A percentile compares a stretch with the other conserved stretches of the same genome.
phyloP scores from a whole-genome alignment of 2,797 vertebrate genomes.

The Takifugu rubripes region DNA sequence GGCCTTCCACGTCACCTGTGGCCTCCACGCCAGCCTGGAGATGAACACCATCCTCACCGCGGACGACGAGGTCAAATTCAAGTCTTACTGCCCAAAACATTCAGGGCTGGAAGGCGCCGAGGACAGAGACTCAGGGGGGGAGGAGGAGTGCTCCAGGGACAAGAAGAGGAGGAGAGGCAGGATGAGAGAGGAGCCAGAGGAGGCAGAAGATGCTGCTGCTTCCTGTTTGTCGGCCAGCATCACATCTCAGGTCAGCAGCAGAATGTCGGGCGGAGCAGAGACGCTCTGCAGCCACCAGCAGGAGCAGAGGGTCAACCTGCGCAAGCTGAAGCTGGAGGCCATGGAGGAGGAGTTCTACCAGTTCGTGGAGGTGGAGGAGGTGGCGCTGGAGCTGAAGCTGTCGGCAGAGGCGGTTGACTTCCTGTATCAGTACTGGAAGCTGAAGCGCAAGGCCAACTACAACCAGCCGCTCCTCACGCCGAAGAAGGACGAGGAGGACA shows the following conservation, averaged over 20 bases:
- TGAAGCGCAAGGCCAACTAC: slow-evolving; percentile 93
- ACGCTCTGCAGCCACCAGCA: slow-evolving; percentile 67
- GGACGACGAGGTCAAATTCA: slow-evolving; percentile 97
- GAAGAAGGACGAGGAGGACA: slow-evolving; percentile 95
- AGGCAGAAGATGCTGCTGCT: slow-evolving; percentile 18
- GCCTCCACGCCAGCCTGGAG: slow-evolving; percentile 85
- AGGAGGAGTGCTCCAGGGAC: slow-evolving; percentile 48
- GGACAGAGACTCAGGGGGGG: slow-evolving; percentile 45
- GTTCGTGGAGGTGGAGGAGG: slow-evolving; percentile 83
- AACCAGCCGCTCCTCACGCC: slow-evolving; percentile 95
- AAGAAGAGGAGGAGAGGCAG: slow-evolving; percentile 62
- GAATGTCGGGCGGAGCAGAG: slow-evolving; percentile 5
- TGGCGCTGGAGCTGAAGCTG: slow-evolving; percentile 80
- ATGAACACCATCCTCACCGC: slow-evolving; percentile 96
- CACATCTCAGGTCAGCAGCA: slow-evolving; percentile 31
- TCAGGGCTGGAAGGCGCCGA: slow-evolving; percentile 72
- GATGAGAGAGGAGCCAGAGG: slow-evolving; percentile 56
- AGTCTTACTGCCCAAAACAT: slow-evolving; percentile 94
- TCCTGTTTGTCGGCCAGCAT: slow-evolving; percentile 4
- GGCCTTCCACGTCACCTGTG: slow-evolving; percentile 96
- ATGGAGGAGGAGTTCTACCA: slow-evolving; percentile 93
- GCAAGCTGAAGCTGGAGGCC: slow-evolving; percentile 93
- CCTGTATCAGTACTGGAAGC: slow-evolving; percentile 95
- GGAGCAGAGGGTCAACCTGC: slow-evolving; percentile 83
- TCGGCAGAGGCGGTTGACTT: slow-evolving; percentile 83